Percentiles rank a stretch among this genome's conserved stretches.
Evolutionary conservation across 2,797 vertebrate species (phyloP).

Genomic region (Adrianichthys oophorus): DNA sequence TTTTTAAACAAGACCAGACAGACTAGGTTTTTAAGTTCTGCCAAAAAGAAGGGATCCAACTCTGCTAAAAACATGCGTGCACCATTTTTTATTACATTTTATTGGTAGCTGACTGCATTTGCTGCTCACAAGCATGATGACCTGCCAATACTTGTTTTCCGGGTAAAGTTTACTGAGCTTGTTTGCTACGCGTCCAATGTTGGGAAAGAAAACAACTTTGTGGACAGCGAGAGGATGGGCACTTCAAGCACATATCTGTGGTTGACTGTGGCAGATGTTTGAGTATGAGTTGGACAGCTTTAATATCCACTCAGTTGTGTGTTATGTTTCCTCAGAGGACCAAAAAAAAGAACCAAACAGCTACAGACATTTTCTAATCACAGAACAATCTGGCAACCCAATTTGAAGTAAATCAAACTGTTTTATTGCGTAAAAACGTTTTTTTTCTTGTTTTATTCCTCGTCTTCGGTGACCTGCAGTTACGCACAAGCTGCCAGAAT

Average conservation of each 20-base stretch:
- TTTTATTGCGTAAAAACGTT: conserved; percentile 9
- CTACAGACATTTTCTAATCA: conserved; percentile 1
- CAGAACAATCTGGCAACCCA: conserved; percentile 19
- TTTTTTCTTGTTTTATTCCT: conserved; percentile 18
- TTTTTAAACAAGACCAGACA: no score
- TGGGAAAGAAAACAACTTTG: conserved; percentile 33
- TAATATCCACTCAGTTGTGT: conserved; percentile 38
- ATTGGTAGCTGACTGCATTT: no score
- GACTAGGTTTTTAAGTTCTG: background rate
- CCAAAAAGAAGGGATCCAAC: background rate
- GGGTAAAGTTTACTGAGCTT: conserved; percentile 16
- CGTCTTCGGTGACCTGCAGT: background rate
- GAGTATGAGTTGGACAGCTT: conserved; percentile 40
- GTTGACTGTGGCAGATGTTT: conserved; percentile 50
- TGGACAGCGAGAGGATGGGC: conserved; percentile 31
- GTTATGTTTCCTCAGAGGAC: conserved; percentile 17
- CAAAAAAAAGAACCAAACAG: no score
- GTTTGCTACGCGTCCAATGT: conserved; percentile 14
- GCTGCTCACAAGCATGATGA: no score
- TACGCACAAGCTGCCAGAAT: background rate
- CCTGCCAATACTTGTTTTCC: no score
- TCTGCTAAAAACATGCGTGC: background rate
- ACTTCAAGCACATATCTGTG: conserved; percentile 64
- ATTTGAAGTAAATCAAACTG: conserved; percentile 17
- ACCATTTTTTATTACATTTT: background rate